phyloP scores from a whole-genome alignment of 35 echinoderm and acorn worm genomes.

The Apostichopus japonicus region DNA sequence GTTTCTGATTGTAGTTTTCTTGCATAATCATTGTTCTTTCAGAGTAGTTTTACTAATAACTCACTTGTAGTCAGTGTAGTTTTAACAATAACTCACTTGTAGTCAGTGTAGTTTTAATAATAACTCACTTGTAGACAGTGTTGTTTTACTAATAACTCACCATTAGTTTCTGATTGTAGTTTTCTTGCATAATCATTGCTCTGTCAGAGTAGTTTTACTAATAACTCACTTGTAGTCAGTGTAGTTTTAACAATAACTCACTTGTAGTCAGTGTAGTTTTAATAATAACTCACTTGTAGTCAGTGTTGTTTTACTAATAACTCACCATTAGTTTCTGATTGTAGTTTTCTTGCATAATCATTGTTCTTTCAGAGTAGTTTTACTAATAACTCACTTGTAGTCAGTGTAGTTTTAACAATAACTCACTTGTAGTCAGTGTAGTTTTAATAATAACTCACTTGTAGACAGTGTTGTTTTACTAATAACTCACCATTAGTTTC shows the following conservation, averaged over 20 bases:
- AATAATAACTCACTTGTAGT: background rate
- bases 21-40: no score
- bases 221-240: background rate
- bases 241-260: background rate
- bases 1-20: constrained; percentile 78
- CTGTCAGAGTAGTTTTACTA: no score
- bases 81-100: no score
- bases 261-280: background rate
- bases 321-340: constrained; percentile 61
- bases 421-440: no score
- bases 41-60: no score
- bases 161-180: background rate
- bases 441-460: background rate
- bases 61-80: background rate
- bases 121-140: background rate
- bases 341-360: constrained; percentile 54
- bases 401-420: background rate
- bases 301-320: background rate
- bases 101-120: background rate
- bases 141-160: background rate
- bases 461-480: no score
- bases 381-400: background rate
- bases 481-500: constrained; percentile 49
- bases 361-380: no score
- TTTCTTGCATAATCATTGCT: background rate